These are phyloP conservation scores for Parazoanthus swiftii DNA, from an alignment of 92 coral and sea anemone species.

Conservation along the genomic window DNA sequence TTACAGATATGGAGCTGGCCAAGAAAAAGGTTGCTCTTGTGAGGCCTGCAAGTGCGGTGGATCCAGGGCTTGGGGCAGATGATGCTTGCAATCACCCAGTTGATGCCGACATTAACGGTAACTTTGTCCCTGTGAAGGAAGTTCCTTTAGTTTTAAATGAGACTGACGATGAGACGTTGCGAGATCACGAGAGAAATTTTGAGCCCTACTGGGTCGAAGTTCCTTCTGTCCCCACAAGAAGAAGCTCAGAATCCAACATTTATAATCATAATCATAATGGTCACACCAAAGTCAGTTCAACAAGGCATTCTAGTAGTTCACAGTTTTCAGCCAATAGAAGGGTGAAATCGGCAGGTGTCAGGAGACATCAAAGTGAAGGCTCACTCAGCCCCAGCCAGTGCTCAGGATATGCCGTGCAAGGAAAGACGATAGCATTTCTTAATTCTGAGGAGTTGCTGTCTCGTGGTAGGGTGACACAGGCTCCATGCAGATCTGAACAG, in stretches of 20 bases:
- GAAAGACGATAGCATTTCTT: slow-evolving; percentile 68
- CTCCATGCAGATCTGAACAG: slow-evolving; percentile 17
- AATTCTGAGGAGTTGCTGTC: slow-evolving; percentile 68
- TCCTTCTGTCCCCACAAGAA: slow-evolving; percentile 45
- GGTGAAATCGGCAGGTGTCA: slow-evolving; percentile 54
- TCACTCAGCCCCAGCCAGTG: neutral
- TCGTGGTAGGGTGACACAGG: slow-evolving; percentile 30
- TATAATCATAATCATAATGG: slow-evolving; percentile 7
- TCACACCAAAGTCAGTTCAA: slow-evolving; percentile 19
- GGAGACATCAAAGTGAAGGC: slow-evolving; percentile 54
- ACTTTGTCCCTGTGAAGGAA: slow-evolving; percentile 18
- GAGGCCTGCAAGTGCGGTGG: slow-evolving; percentile 34
- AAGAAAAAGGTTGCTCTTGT: slow-evolving; percentile 47
- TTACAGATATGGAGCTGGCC: slow-evolving; percentile 63
- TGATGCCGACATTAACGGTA: neutral
- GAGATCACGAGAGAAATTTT: neutral
- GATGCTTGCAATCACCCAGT: neutral
- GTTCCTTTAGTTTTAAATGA: neutral
- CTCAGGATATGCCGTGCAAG: slow-evolving; percentile 57
- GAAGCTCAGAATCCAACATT: slow-evolving; percentile 16
- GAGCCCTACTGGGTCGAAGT: slow-evolving; percentile 80
- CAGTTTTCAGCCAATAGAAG: slow-evolving; percentile 16
- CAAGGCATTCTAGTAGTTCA: slow-evolving; percentile 29
- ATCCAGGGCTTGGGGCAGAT: neutral
- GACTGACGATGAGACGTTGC: neutral